Evolutionary conservation across 2,113 vertebrate species (phyloP), one percentile per base, ranked within the genome.

Genomic region (Microtus pennsylvanicus): DNA sequence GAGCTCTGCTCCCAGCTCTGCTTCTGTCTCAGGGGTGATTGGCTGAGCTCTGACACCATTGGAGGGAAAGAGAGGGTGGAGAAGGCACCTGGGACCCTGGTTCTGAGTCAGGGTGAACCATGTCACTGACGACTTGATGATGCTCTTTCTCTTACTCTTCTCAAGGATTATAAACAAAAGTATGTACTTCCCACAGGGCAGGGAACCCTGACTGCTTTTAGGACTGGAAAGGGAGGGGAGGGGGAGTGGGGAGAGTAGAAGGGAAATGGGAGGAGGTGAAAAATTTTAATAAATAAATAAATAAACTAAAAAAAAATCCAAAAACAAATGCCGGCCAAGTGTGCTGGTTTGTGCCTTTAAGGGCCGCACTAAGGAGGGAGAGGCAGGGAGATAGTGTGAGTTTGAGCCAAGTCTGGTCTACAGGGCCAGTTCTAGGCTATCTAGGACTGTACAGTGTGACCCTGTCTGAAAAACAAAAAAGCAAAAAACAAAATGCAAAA

Each of bases 51-150:
- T 47, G 5, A 35, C 52, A 21, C 76, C 10, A 22, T 26, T 33
- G 55, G 42, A 28, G 11, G 30, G 22, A 5, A 0, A 1, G 8
- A 55, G 24, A 1, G 1, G 16, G 5, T 72, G n/a, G 30, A 1
- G 28, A 77, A 74, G 22, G 19, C n/a, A 0, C 21, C 21, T 33
- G 11, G 16, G 5, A 61, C 16, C 21, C 21, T 16, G 4, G 4
- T 42, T 45, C 28, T 67, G 28, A 67, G 9, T 45, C 26, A 6
- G 38, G 38, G 26, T 30, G 6, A 65, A 63, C 38, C 82, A 33
- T 19, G 9, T 33, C 16, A 19, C 14, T 33, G n/a, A 26, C 0
- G n/a, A 38, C 55, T 58, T 58, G 35, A 58, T 26, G 80, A 14
- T 61, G 35, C 21, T 24, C 5, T 24, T 5, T 24, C 33, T 2